Conservation (phyloP, 2,113 vertebrate genomes). For the Hippocampus guttulatus region DNA sequence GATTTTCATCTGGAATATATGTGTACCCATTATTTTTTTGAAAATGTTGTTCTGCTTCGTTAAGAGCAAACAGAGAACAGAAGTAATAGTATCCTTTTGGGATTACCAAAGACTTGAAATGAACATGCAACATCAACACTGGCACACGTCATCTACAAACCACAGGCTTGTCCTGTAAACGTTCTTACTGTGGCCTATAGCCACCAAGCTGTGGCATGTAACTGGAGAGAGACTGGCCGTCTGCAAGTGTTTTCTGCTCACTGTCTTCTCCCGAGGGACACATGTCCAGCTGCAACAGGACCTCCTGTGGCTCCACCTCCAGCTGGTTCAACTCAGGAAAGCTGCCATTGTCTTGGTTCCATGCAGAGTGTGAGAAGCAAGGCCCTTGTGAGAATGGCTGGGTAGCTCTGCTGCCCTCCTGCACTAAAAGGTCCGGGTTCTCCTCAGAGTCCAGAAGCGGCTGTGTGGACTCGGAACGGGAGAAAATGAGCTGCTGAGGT, state of each 20-base stretch:
- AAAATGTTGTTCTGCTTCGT: not conserved
- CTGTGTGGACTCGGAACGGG: conserved; percentile 93
- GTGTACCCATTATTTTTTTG: not conserved
- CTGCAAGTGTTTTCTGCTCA: conserved; percentile 47
- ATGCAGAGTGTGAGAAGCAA: conserved; percentile 62
- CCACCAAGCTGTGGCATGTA: conserved; percentile 87
- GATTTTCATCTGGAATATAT: not conserved
- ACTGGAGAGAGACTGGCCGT: conserved; percentile 55
- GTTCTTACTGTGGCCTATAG: conserved; percentile 83
- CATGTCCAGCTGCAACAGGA: conserved; percentile 58
- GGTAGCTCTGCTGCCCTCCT: conserved; percentile 65
- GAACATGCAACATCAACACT: conserved; percentile 5
- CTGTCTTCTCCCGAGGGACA: conserved; percentile 63
- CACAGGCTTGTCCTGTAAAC: conserved; percentile 1
- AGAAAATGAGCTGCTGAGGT: conserved; percentile 75
- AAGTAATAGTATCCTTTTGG: not conserved
- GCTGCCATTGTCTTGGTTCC: conserved; percentile 44
- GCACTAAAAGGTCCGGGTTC: conserved; percentile 57
- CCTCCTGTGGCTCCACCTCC: conserved; percentile 62
- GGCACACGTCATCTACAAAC: conserved; percentile 1
- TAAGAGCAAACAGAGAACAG: conserved; percentile 18
- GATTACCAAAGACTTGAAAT: conserved; percentile 16
- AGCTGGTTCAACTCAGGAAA: conserved; percentile 50
- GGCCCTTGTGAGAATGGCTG: conserved; percentile 57
- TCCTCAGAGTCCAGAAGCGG: conserved; percentile 90